These are phyloP conservation scores for Drosophila sulfurigaster DNA, from an alignment of 1,140 invertebrate species.

Conservation along the genomic window DNA sequence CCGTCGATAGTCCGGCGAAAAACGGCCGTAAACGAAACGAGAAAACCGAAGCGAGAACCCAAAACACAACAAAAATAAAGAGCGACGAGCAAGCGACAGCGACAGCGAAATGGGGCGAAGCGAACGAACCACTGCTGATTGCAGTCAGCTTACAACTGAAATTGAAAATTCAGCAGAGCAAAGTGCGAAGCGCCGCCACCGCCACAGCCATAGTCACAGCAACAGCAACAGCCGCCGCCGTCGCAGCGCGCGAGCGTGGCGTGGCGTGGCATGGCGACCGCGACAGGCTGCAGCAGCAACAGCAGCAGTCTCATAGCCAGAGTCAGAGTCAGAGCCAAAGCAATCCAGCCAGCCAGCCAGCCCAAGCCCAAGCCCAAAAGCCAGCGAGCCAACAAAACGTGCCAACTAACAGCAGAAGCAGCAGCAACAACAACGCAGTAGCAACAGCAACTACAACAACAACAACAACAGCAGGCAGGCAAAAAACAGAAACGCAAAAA, in stretches of 20 bases:
- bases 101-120: constrained; percentile 54
- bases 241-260: constrained; percentile 43
- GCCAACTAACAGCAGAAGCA: constrained; percentile 67
- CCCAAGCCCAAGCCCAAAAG: constrained; percentile 71
- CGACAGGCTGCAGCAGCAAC: constrained; percentile 58
- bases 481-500: constrained; percentile 81
- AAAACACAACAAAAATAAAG: constrained; percentile 2
- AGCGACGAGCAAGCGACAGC: constrained; percentile 28
- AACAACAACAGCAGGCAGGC: constrained; percentile 48
- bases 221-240: constrained; percentile 37
- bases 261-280: constrained; percentile 46
- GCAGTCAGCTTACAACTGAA: constrained; percentile 85
- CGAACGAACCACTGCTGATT: constrained; percentile 82
- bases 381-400: constrained; percentile 79
- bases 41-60: constrained; percentile 35
- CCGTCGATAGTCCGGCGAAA: constrained; percentile 39
- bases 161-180: constrained; percentile 85
- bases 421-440: constrained; percentile 53
- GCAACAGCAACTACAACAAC: constrained; percentile 56
- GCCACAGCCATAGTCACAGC: background rate
- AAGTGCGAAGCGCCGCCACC: constrained; percentile 77
- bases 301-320: too few species aligned
- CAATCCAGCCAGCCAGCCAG: constrained; percentile 37
- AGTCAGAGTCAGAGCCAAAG: constrained; percentile 47
- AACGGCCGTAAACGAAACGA: constrained; percentile 41